Base-by-base conservation (phyloP, 2,888 invertebrate species). In the Torymus auratus region DNA sequence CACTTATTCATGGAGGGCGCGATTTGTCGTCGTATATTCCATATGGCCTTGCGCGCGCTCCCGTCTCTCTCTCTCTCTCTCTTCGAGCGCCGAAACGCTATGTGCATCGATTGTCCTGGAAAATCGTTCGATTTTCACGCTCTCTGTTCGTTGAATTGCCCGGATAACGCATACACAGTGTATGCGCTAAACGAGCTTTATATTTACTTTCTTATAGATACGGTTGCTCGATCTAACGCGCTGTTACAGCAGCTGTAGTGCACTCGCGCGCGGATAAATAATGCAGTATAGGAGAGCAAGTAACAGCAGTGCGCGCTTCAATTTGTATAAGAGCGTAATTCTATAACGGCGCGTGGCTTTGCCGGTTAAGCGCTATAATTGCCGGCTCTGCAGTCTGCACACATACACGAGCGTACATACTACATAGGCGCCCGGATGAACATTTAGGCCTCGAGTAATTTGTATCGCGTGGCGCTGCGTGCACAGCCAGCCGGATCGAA, bases 391-490 rank as follows among this genome's bases (percentile, higher is more conserved):
- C 55, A 55, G 55, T 55, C 55, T 55, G 41, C 41, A 28, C 28
- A 28, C 28, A 41, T 10, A 41, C 1, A 41, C 41, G 7, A 0
- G 7, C 7, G 7, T 1, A 7, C 7, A 55, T 14, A n/a, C 55
- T 55, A 55, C 10, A n/a, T 55, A 55, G n/a, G 14, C 13, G 55
- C 55, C 55, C 55, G 55, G 55, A 55, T 55, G 55, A 55, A 55
- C 55, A 55, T 55, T 55, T 55, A 55, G 55, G n/a, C 55, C 55
- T 55, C 55, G 55, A 55, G 55, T 55, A 55, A 55, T 55, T 55
- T 55, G 55, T 55, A 55, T 55, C 55, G 55, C 4, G 55, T 55
- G 55, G 13, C 55, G 55, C 55, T 55, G 55, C n/a, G 55, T 55
- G 55, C n/a, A n/a, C 55, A 55, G 41, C 41, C 55, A 55, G 55